phyloP scores from a whole-genome alignment of 30 jellyfish, hydroid and myxozoan genomes.

The Clytia hemisphaerica region DNA sequence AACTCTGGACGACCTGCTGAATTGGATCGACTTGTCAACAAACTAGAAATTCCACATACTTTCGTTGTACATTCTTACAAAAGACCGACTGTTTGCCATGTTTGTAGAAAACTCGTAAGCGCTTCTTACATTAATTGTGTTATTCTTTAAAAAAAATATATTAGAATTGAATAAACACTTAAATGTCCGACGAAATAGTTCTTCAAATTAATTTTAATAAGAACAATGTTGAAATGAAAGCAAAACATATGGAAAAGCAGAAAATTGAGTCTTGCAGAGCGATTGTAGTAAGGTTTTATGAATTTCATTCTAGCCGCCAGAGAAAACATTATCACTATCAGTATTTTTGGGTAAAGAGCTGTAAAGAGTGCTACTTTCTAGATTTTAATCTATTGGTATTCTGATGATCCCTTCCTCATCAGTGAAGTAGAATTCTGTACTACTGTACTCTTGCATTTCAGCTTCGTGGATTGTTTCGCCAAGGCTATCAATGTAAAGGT shows the following conservation, averaged over 20 bases:
- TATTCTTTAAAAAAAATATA: background rate
- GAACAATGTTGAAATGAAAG: too few relatives aligned
- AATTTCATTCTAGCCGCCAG: too few relatives aligned
- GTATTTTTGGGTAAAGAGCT: background rate
- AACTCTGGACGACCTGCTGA: slow-evolving; percentile 78
- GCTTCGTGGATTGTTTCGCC: slow-evolving; percentile 81
- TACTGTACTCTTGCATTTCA: too few relatives aligned
- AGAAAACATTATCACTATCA: too few relatives aligned
- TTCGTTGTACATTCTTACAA: slow-evolving; percentile 84
- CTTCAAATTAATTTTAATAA: too few relatives aligned
- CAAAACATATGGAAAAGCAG: too few relatives aligned
- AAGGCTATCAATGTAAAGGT: slow-evolving; percentile 97
- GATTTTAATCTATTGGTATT: too few relatives aligned
- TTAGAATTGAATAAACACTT: background rate
- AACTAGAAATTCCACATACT: slow-evolving; percentile 87
- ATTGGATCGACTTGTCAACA: slow-evolving; percentile 66
- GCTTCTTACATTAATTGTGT: background rate
- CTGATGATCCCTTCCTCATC: too few relatives aligned
- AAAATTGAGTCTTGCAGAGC: too few relatives aligned
- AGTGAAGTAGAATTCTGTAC: too few relatives aligned
- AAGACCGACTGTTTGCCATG: slow-evolving; percentile 83
- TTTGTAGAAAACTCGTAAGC: slow-evolving; percentile 73
- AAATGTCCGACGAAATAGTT: background rate
- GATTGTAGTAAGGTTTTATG: too few relatives aligned
- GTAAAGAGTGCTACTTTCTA: background rate